Evolutionary conservation across 2,797 vertebrate species (phyloP).

Genomic region (Cyprinella venusta): DNA sequence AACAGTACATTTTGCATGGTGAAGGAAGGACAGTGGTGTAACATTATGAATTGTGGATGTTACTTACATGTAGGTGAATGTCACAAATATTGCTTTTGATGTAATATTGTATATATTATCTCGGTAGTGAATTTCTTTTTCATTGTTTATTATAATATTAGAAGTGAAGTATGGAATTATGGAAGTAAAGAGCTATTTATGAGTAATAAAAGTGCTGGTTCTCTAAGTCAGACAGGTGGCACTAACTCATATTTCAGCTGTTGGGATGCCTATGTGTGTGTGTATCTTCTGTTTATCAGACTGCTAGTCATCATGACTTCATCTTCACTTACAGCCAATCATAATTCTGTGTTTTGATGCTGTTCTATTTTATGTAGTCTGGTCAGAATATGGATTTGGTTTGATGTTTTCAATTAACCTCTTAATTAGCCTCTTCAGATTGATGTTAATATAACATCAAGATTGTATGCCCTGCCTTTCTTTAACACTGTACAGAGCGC

Average conservation of each 20-base stretch:
- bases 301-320: neutral
- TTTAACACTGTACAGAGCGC: conserved; percentile 49
- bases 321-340: conserved; percentile 19
- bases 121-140: neutral
- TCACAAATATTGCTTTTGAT: conserved; percentile 6
- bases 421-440: conserved; percentile 23
- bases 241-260: neutral
- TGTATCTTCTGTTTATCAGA: conserved; percentile 27
- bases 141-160: neutral
- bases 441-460: conserved; percentile 25
- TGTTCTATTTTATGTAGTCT: conserved; percentile 20
- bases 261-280: neutral
- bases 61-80: neutral
- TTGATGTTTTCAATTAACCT: conserved; percentile 31
- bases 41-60: neutral
- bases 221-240: neutral
- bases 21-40: neutral
- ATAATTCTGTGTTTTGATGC: conserved; percentile 34
- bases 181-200: conserved; percentile 13
- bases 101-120: conserved; percentile 19
- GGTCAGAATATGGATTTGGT: neutral
- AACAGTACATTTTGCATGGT: neutral
- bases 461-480: conserved; percentile 31
- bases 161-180: neutral
- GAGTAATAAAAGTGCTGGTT: conserved; percentile 12